Evolutionary conservation across 1,140 invertebrate genomes (phyloP).

Genomic region (Diploscapter pachys): DNA sequence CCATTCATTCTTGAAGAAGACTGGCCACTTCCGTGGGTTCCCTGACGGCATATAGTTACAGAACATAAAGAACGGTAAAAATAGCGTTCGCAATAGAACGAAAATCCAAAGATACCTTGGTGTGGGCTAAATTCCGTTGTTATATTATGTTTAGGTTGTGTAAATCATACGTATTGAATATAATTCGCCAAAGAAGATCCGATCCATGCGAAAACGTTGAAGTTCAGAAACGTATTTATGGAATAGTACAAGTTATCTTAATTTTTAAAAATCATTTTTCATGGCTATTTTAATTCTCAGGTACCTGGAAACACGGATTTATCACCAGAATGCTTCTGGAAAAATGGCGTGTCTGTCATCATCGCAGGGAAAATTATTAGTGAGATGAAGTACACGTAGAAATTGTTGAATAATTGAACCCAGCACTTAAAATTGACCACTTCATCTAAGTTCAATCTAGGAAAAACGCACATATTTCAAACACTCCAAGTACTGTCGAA

Average conservation of each 20-base stretch:
- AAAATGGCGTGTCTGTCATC: conserved; percentile 28
- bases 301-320: no score
- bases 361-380: conserved; percentile 33
- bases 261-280: no score
- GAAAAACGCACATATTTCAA: conserved; percentile 20
- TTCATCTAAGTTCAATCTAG: neutral
- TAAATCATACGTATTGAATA: conserved; percentile 23
- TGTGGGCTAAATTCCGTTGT: conserved; percentile 14
- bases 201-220: conserved; percentile 29
- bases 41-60: conserved; percentile 18
- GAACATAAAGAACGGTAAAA: conserved; percentile 28
- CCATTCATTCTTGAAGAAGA: conserved; percentile 18
- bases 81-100: conserved; percentile 19
- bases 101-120: conserved; percentile 16
- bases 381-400: conserved; percentile 32
- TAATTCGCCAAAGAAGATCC: conserved; percentile 26
- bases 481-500: conserved; percentile 27
- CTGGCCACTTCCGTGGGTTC: neutral
- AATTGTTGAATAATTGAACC: conserved; percentile 36
- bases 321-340: neutral
- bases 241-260: conserved; percentile 21
- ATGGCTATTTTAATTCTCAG: no score
- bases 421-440: conserved; percentile 22
- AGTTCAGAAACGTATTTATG: conserved; percentile 32
- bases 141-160: neutral